Conservation (phyloP, 1,140 invertebrate species). For the Nephotettix cincticeps region DNA sequence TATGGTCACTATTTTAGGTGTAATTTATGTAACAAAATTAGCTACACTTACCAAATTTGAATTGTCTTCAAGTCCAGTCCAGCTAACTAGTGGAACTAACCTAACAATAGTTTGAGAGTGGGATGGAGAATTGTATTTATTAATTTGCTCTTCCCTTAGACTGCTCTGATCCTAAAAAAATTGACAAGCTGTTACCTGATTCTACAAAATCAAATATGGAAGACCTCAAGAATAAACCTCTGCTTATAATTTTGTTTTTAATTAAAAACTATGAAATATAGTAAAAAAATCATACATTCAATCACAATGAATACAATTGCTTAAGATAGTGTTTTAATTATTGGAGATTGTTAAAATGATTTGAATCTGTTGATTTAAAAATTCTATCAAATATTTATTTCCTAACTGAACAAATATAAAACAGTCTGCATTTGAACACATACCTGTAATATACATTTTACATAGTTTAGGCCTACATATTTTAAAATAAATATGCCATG, state of each 20-base stretch:
- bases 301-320: neutral
- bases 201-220: neutral
- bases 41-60: neutral
- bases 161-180: neutral
- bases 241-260: neutral
- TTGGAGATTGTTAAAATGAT: neutral
- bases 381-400: too few relatives aligned
- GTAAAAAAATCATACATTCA: neutral
- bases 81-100: conserved; percentile 32
- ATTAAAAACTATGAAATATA: neutral
- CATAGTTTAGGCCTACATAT: too few relatives aligned
- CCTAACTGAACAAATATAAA: too few relatives aligned
- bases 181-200: neutral
- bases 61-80: conserved; percentile 27
- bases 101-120: conserved; percentile 24
- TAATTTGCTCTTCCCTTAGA: neutral
- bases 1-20: neutral
- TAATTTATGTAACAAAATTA: neutral
- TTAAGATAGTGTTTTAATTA: neutral
- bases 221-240: too few relatives aligned
- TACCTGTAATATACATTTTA: too few relatives aligned
- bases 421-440: too few relatives aligned
- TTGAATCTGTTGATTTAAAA: too few relatives aligned
- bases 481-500: too few relatives aligned
- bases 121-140: neutral